Base-by-base conservation (phyloP, 1,140 invertebrate genomes). In the Gonatopus flavifemur region DNA sequence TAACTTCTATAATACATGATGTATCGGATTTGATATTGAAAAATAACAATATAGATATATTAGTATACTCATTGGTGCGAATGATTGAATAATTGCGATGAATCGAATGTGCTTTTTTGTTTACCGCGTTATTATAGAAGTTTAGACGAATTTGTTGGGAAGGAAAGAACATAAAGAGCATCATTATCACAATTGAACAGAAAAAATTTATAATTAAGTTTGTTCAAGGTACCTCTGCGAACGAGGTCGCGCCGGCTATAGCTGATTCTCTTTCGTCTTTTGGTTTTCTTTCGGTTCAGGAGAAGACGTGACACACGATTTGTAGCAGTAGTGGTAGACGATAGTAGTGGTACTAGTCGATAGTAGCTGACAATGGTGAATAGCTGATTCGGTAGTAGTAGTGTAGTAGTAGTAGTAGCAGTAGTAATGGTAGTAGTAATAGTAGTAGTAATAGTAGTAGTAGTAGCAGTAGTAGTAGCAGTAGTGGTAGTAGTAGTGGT, bases 351-450 rank as follows among this genome's bases (percentile, higher is more conserved):
- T 66, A 68, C 67, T 75, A 72, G 72, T 69, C 69, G 70, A 68
- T 70, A 69, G 70, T 71, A 71, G 69, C 65, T 71, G 70, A 71
- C 67, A 70, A 68, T 69, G 66, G 68, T 70, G 68, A 66, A 67
- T 67, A 72, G 67, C 52, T 69, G 67, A 70, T 67, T 72, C 64
- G 67, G 67, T 71, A 71, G 59, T 68, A 61, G 66, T 60, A 48
- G 56, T 53, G 59, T 54, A 44, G 42, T 51, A 51, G 47, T 48
- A 25, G 43, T 55, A 52, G 54, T 55, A 49, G 55, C 51, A 52
- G 43, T 44, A 52, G 52, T 62, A 52, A 44, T 54, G 22, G 47
- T 22, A 24, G 21, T 49, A 49, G 40, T 51, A 49, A 52, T 64
- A 66, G n/a, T n/a, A n/a, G n/a, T n/a, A n/a, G n/a, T n/a, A n/a